These are phyloP conservation scores for Scaeva pyrastri DNA, from an alignment of 2,888 invertebrate genomes.

Conservation along the genomic window DNA sequence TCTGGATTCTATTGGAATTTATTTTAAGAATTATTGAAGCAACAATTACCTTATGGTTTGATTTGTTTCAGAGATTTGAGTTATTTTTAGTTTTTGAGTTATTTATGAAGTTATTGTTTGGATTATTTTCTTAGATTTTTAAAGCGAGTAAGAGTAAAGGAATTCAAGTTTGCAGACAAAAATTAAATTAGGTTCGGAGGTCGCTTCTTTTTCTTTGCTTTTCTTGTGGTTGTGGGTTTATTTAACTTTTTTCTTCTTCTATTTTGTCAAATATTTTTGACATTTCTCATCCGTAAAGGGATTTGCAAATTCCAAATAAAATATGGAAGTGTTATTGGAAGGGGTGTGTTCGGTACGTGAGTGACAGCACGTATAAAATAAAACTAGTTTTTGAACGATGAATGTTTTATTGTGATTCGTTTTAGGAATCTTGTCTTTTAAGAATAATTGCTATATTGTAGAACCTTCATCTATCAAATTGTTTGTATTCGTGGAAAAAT, in stretches of 20 bases:
- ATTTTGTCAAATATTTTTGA: conserved; percentile 20
- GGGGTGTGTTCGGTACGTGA: background rate
- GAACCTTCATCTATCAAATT: too few species aligned
- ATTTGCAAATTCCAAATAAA: conserved; percentile 4
- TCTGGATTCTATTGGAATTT: background rate
- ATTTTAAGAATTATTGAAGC: background rate
- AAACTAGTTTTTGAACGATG: too few species aligned
- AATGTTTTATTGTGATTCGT: too few species aligned
- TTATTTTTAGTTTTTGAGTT: background rate
- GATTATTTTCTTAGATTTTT: too few species aligned
- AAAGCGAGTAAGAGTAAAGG: too few species aligned
- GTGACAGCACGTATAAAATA: background rate
- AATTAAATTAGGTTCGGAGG: conserved; percentile 21
- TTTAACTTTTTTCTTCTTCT: conserved; percentile 44
- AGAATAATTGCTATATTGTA: too few species aligned
- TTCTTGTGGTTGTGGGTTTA: conserved; percentile 40
- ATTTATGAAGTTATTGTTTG: background rate
- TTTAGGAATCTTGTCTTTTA: too few species aligned
- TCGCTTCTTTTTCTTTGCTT: conserved; percentile 44
- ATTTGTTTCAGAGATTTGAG: background rate
- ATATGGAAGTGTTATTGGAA: conserved; percentile 10
- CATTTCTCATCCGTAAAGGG: conserved; percentile 7
- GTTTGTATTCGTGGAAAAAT: too few species aligned
- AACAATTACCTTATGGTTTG: conserved; percentile 9
- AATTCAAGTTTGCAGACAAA: background rate